Base-by-base conservation (phyloP, 2,113 vertebrate species). In the Hystrix brachyura region DNA sequence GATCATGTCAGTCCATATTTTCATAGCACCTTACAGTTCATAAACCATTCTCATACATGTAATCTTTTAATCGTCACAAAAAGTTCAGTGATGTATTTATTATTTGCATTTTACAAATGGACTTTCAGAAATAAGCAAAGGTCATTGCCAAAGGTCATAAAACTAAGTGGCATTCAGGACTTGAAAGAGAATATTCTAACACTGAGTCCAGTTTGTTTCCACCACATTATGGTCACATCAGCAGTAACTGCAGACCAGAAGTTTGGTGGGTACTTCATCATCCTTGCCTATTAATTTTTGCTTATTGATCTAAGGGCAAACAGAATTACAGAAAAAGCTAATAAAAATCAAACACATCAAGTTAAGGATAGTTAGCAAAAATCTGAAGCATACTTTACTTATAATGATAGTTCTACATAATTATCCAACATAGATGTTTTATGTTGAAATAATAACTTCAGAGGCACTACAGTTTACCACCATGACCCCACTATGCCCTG, bases 391-490 rank as follows among this genome's bases (percentile, higher is more conserved):
- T 86, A 34, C 81, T 95, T 91, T 83, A 78, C 60, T 97, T 93
- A 80, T 48, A 60, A 5, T 95, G 71, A 38, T 51, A 62, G 23
- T 82, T 57, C 60, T 93, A 60, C 29, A 46, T 88, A 89, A 78
- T 95, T 93, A 74, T 46, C 79, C 80, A 87, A 74, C 74, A 29
- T 69, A 71, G 19, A 53, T 94, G 57, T 84, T 94, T 92, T 82
- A 60, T 94, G 71, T 85, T 94, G 27, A 93, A 94, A 95, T 57
- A 79, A 46, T 64, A 94, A 94, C 74, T 91, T 97, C 46, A 15
- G 9, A 57, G 69, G 51, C 67, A 85, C 57, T 86, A 34, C 2
- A 80, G 19, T 95, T 96, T 46, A 65, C 55, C 72, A 72, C 85
- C 51, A 62, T 85, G 83, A 72, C 7, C 62, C 9, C 17, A 21